Conservation (phyloP, 1,140 invertebrate species). For the Elymnias hypermnestra region DNA sequence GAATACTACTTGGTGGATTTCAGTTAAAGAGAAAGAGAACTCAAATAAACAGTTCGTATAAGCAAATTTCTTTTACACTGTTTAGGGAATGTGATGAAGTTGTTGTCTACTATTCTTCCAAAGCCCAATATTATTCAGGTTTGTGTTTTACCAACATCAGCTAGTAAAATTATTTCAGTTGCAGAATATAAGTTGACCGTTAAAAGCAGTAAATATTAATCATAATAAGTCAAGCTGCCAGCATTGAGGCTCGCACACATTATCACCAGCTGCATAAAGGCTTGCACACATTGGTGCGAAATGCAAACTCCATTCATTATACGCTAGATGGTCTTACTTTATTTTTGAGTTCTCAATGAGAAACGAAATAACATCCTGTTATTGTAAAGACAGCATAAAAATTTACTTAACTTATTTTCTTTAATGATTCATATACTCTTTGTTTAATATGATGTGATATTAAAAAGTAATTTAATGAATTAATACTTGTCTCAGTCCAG, state of each 20-base stretch:
- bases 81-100: too few relatives aligned
- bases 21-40: too few relatives aligned
- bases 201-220: conserved; percentile 8
- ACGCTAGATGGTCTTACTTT: conserved; percentile 42
- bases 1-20: too few relatives aligned
- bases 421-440: background rate
- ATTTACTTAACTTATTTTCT: background rate
- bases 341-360: conserved; percentile 56
- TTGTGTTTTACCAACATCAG: too few relatives aligned
- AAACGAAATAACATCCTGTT: conserved; percentile 63
- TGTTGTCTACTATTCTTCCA: too few relatives aligned
- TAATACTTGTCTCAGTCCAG: too few relatives aligned
- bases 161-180: background rate
- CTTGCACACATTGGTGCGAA: background rate
- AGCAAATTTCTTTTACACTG: too few relatives aligned
- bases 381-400: conserved; percentile 34
- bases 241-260: background rate
- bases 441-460: too few relatives aligned
- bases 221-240: conserved; percentile 1
- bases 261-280: background rate
- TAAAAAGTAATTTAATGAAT: too few relatives aligned
- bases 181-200: background rate
- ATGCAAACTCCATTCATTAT: conserved; percentile 45
- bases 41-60: too few relatives aligned
- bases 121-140: too few relatives aligned